phyloP scores from a whole-genome alignment of 2,888 invertebrate species.

The Agriopis marginaria region DNA sequence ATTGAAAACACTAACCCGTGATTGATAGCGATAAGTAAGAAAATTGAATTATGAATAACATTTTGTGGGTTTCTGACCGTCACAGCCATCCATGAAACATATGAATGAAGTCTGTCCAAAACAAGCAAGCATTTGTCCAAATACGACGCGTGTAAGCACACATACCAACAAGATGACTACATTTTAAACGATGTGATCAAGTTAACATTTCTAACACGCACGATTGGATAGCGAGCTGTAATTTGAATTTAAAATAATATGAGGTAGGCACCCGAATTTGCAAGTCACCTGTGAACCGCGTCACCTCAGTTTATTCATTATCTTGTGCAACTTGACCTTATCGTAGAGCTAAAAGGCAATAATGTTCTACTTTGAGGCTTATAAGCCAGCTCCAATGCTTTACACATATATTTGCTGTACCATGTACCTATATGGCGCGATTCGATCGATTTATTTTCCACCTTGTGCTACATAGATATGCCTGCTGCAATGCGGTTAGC shows the following conservation, averaged over 20 bases:
- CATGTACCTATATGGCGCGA: slow-evolving; percentile 21
- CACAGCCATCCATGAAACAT: slow-evolving; percentile 27
- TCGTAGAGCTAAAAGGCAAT: slow-evolving; percentile 52
- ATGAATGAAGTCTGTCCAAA: slow-evolving; percentile 41
- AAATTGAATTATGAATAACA: slow-evolving; percentile 14
- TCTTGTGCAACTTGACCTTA: slow-evolving; percentile 57
- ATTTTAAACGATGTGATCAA: slow-evolving; percentile 49
- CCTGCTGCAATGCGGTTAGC: slow-evolving; percentile 59
- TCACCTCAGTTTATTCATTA: slow-evolving; percentile 52
- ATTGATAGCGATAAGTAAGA: slow-evolving; percentile 17
- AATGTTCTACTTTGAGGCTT: slow-evolving; percentile 50
- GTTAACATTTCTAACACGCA: slow-evolving; percentile 55
- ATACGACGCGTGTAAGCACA: slow-evolving; percentile 35
- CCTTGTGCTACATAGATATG: slow-evolving; percentile 41
- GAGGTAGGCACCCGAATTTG: slow-evolving; percentile 47
- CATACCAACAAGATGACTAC: slow-evolving; percentile 45
- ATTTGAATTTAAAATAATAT: slow-evolving; percentile 58
- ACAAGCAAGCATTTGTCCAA: slow-evolving; percentile 40
- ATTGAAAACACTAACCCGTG: slow-evolving; percentile 5
- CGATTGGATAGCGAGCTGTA: slow-evolving; percentile 46
- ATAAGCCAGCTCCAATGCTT: slow-evolving; percentile 28
- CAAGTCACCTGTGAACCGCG: slow-evolving; percentile 55
- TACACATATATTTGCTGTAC: neutral
- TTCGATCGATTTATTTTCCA: slow-evolving; percentile 32
- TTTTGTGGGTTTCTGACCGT: slow-evolving; percentile 19